Conservation (phyloP, 2,888 invertebrate genomes). For the Terebella lapidaria region DNA sequence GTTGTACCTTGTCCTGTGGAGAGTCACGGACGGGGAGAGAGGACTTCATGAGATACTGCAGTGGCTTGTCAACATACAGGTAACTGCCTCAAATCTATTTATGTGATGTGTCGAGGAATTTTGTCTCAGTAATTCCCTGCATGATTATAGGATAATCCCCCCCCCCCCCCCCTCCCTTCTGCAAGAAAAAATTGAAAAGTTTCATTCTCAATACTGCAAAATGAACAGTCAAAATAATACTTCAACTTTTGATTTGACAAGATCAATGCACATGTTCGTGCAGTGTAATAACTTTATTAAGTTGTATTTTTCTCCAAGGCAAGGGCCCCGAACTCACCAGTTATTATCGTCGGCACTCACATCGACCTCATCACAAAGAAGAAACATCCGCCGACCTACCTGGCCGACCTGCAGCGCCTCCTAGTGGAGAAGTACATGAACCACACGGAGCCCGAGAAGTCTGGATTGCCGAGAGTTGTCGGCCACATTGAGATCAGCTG, state of each 20-base stretch:
- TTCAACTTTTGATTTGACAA: no score
- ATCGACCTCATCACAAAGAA: conserved; percentile 66
- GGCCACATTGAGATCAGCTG: conserved; percentile 80
- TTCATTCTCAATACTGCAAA: no score
- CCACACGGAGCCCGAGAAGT: conserved; percentile 91
- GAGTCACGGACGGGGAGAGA: conserved; percentile 79
- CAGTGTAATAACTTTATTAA: no score
- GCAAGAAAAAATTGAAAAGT: no score
- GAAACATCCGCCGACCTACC: conserved; percentile 56
- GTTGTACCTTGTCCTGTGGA: conserved; percentile 92
- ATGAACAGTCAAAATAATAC: no score
- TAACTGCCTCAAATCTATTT: conserved; percentile 25
- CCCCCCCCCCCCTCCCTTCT: no score
- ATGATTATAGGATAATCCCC: no score
- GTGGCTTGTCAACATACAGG: conserved; percentile 94
- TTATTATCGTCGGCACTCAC: conserved; percentile 57
- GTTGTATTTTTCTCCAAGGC: conserved; percentile 15
- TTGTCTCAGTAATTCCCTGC: no score
- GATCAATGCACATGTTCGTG: no score
- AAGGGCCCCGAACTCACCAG: conserved; percentile 25
- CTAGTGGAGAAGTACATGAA: conserved; percentile 67
- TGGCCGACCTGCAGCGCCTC: conserved; percentile 71
- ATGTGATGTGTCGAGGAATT: no score
- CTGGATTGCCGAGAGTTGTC: conserved; percentile 86
- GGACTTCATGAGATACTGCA: conserved; percentile 86